These are phyloP conservation scores for Cenopis cana DNA, from an alignment of 2,888 invertebrate species.

Conservation along the genomic window DNA sequence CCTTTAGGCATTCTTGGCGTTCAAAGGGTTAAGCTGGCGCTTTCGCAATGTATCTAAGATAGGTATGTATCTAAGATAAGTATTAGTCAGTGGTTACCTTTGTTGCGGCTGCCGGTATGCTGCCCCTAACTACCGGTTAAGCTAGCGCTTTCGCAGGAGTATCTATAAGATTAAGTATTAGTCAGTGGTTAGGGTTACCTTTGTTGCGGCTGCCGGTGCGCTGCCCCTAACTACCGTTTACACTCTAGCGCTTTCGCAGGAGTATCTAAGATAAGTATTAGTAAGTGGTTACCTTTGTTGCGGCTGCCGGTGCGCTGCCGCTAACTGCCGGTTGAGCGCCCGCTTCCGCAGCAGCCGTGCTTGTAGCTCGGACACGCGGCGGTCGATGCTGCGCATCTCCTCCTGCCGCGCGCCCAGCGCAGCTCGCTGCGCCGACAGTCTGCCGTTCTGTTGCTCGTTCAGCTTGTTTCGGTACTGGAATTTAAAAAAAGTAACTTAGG, in stretches of 20 bases:
- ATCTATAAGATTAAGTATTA: no score
- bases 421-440: slow-evolving; percentile 95
- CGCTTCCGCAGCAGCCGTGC: slow-evolving; percentile 95
- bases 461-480: slow-evolving; percentile 97
- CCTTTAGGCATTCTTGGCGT: no score
- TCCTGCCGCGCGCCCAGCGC: slow-evolving; percentile 95
- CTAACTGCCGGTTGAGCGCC: slow-evolving; percentile 90
- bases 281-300: slow-evolving; percentile 86
- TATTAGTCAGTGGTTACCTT: no score
- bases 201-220: slow-evolving; percentile 74
- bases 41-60: no score
- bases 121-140: no score
- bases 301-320: slow-evolving; percentile 79
- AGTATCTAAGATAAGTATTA: slow-evolving; percentile 96
- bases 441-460: slow-evolving; percentile 97
- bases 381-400: slow-evolving; percentile 96
- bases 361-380: slow-evolving; percentile 96
- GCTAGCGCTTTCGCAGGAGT: no score
- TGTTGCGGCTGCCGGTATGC: no score
- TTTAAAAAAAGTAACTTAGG: slow-evolving; percentile 36
- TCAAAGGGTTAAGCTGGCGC: no score
- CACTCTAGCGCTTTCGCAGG: slow-evolving; percentile 94
- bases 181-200: slow-evolving; percentile 44
- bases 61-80: slow-evolving; percentile 87
- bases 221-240: slow-evolving; percentile 76